These are phyloP conservation scores for Sciaenops ocellatus DNA, from an alignment of 2,797 vertebrate species.

Conservation along the genomic window DNA sequence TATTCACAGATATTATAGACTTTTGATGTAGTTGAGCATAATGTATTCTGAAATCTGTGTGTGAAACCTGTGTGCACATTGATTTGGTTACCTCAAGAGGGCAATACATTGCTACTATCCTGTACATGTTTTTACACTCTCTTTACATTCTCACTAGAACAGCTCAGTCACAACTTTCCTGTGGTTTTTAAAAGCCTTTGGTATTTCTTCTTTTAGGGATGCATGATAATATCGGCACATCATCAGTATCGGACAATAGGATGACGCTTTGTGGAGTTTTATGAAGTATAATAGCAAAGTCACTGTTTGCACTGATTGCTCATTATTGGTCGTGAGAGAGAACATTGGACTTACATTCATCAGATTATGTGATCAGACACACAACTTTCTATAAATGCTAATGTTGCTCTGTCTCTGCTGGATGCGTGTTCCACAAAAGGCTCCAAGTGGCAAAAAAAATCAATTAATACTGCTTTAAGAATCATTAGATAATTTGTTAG, in stretches of 20 bases:
- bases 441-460: background rate
- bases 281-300: too few species aligned
- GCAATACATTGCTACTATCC: too few species aligned
- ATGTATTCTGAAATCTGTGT: background rate
- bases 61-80: background rate
- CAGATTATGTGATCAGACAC: background rate
- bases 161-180: background rate
- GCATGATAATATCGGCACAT: too few species aligned
- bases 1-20: background rate
- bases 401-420: background rate
- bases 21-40: background rate
- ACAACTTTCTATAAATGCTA: background rate
- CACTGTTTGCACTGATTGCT: too few species aligned
- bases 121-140: too few species aligned
- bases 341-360: background rate
- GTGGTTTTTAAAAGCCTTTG: too few species aligned
- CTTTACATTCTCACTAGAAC: too few species aligned
- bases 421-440: background rate
- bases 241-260: too few species aligned
- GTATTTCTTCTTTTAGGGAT: too few species aligned
- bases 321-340: too few species aligned
- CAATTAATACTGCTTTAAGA: background rate
- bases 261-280: too few species aligned
- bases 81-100: background rate
- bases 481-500: background rate